Conservation (phyloP, 2,797 vertebrate species). For the Remorina albescens region DNA sequence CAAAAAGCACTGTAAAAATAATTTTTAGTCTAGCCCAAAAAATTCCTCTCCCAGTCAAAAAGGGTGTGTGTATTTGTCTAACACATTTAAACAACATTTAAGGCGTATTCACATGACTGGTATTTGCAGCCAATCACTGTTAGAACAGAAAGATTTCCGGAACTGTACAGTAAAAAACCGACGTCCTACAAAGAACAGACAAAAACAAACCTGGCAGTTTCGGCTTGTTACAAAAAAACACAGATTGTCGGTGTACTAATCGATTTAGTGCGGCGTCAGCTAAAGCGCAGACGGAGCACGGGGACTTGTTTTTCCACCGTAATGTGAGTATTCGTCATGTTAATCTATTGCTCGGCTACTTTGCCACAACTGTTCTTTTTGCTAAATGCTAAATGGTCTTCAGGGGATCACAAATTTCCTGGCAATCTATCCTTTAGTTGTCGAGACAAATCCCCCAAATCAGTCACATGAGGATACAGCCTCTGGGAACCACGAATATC, state of each 20-base stretch:
- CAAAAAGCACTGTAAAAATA: slow-evolving; percentile 36
- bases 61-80: slow-evolving; percentile 4
- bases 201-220: neutral
- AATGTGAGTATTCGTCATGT: slow-evolving; percentile 4
- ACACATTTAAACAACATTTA: slow-evolving; percentile 16
- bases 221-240: too few species aligned
- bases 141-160: neutral
- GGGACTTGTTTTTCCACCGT: neutral
- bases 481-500: neutral
- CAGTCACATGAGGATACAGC: neutral
- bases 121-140: neutral
- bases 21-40: neutral
- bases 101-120: slow-evolving; percentile 8
- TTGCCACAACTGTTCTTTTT: neutral
- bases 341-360: slow-evolving; percentile 3
- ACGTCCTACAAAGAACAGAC: neutral
- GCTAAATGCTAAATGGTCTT: slow-evolving; percentile 13
- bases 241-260: too few species aligned
- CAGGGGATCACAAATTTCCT: too few species aligned
- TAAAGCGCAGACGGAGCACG: too few species aligned
- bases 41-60: slow-evolving; percentile 20
- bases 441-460: neutral
- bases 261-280: too few species aligned
- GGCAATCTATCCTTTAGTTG: neutral
- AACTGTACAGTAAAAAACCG: neutral